phyloP scores from a whole-genome alignment of 2,113 vertebrate species.

The Catharus bicknelli region DNA sequence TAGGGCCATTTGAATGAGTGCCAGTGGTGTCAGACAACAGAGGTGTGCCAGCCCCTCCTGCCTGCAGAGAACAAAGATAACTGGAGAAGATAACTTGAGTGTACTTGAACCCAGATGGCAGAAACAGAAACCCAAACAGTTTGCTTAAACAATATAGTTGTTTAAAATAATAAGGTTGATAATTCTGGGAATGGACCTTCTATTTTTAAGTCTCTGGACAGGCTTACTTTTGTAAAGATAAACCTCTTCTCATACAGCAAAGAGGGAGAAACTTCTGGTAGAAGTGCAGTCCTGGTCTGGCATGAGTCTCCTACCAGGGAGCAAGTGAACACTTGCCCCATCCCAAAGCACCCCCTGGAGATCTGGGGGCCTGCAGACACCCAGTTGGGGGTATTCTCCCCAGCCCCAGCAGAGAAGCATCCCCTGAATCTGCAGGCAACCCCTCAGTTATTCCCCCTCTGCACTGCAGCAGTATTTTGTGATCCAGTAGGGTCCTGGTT shows the following conservation, averaged over 20 bases:
- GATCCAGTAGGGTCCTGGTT: neutral
- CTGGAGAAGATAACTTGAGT: neutral
- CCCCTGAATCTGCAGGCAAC: neutral
- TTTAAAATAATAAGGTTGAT: neutral
- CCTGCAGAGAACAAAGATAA: constrained; percentile 20
- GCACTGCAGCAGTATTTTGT: neutral
- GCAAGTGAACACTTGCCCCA: neutral
- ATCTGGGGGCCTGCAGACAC: neutral
- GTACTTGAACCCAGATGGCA: neutral
- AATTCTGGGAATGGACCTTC: neutral
- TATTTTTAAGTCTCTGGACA: neutral
- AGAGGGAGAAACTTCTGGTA: neutral
- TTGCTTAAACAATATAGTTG: neutral
- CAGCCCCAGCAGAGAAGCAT: neutral
- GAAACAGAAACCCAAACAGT: constrained; percentile 19
- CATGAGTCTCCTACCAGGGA: neutral
- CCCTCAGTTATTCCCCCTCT: neutral
- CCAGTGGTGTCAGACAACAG: neutral
- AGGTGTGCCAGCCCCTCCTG: constrained; percentile 48
- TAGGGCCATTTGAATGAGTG: accelerated
- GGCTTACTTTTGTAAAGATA: neutral
- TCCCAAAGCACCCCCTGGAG: neutral
- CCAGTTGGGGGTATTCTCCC: neutral
- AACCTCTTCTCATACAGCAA: neutral
- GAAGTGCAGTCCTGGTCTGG: neutral